These are phyloP conservation scores for Oligia strigilis DNA, from an alignment of 2,888 invertebrate genomes.

Conservation along the genomic window DNA sequence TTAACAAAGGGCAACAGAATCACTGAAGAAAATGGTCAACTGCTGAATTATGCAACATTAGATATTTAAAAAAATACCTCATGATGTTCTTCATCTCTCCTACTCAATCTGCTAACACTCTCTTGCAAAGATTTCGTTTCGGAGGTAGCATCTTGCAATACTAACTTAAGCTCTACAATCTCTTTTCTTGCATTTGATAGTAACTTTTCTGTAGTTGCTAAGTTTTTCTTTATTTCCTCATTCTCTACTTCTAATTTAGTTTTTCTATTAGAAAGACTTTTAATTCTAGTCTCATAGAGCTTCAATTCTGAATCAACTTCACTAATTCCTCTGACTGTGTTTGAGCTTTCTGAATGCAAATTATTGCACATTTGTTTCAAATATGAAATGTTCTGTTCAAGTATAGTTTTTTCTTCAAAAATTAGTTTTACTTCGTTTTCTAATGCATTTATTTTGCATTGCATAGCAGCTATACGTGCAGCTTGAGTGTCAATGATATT, in stretches of 20 bases:
- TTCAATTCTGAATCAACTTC: conserved; percentile 85
- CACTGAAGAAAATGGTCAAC: background rate
- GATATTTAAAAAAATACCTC: conserved; percentile 71
- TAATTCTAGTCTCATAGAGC: conserved; percentile 87
- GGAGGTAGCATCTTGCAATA: conserved; percentile 92
- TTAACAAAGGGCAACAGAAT: background rate
- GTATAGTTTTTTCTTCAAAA: conserved; percentile 83
- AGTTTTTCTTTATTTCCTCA: conserved; percentile 90
- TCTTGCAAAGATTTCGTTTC: conserved; percentile 91
- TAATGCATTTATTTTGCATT: conserved; percentile 82
- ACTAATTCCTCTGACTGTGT: conserved; percentile 72
- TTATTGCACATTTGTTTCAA: conserved; percentile 86
- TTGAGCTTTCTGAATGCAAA: conserved; percentile 78
- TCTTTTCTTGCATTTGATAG: conserved; percentile 93
- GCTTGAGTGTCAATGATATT: conserved; percentile 83
- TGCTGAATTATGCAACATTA: background rate
- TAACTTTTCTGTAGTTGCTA: conserved; percentile 91
- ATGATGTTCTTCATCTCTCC: conserved; percentile 77
- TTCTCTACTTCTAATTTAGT: conserved; percentile 92
- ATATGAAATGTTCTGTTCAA: conserved; percentile 85
- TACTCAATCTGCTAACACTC: conserved; percentile 83
- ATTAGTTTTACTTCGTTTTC: conserved; percentile 87
- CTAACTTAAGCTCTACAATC: conserved; percentile 91
- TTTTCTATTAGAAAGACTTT: conserved; percentile 88
- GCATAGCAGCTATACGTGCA: conserved; percentile 81